Conservation (phyloP, 1,140 invertebrate genomes). For the Drosophila ercepeae region DNA sequence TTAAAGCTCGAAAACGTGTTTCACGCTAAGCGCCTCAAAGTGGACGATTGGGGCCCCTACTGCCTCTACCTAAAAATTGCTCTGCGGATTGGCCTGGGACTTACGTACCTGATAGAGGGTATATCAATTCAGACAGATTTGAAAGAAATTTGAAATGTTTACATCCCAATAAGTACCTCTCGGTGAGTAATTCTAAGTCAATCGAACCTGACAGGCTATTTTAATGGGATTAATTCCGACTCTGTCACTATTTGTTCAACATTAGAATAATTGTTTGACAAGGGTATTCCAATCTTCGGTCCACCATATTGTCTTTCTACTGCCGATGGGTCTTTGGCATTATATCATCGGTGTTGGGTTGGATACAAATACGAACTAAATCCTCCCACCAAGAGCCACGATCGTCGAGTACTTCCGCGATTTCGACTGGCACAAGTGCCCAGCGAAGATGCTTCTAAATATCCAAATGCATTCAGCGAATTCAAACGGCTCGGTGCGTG, state of each 20-base stretch:
- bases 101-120: neutral
- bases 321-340: constrained; percentile 39
- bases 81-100: neutral
- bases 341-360: constrained; percentile 55
- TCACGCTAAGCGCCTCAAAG: constrained; percentile 67
- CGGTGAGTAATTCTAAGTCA: neutral
- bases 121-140: neutral
- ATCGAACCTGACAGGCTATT: neutral
- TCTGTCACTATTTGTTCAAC: neutral
- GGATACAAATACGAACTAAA: constrained; percentile 17
- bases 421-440: constrained; percentile 32
- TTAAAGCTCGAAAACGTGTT: constrained; percentile 77
- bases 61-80: neutral
- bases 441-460: constrained; percentile 44
- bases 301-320: constrained; percentile 17
- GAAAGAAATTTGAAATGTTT: too few species aligned
- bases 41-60: constrained; percentile 30
- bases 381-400: constrained; percentile 19
- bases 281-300: constrained; percentile 16
- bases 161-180: too few species aligned
- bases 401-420: constrained; percentile 64
- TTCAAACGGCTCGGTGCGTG: constrained; percentile 61
- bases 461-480: constrained; percentile 49
- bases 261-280: constrained; percentile 1
- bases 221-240: neutral